phyloP scores from a whole-genome alignment of 2,888 invertebrate genomes.

The Octonoba sinensis region DNA sequence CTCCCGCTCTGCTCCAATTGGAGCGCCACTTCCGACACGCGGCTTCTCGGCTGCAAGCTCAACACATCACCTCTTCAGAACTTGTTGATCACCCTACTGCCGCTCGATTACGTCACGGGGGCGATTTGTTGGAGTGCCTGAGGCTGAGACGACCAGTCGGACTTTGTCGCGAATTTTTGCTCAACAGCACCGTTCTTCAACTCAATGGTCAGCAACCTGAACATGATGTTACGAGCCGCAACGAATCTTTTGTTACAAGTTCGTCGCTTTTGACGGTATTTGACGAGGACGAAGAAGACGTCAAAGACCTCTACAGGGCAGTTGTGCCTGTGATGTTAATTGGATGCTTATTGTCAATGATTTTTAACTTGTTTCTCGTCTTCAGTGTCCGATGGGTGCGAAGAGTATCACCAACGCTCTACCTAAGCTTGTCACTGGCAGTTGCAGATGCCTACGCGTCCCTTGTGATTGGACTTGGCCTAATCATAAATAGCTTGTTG shows the following conservation, averaged over 20 bases:
- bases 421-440: slow-evolving; percentile 70
- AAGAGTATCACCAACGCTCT: slow-evolving; percentile 69
- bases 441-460: slow-evolving; percentile 76
- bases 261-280: neutral
- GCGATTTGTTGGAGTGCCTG: slow-evolving; percentile 9
- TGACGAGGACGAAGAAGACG: slow-evolving; percentile 4
- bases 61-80: slow-evolving; percentile 7
- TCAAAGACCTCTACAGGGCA: slow-evolving; percentile 67
- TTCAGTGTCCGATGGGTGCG: slow-evolving; percentile 75
- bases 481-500: slow-evolving; percentile 75
- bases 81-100: neutral
- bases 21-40: slow-evolving; percentile 32
- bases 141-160: neutral
- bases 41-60: slow-evolving; percentile 7
- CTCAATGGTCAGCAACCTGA: neutral
- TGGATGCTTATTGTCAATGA: slow-evolving; percentile 74
- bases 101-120: neutral
- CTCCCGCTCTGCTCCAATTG: slow-evolving; percentile 3
- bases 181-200: slow-evolving; percentile 5
- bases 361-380: slow-evolving; percentile 75
- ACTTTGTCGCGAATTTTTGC: slow-evolving; percentile 1
- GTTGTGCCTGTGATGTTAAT: slow-evolving; percentile 71
- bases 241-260: neutral
- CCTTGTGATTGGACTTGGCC: slow-evolving; percentile 74
- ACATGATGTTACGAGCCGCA: neutral